A percentile compares a stretch with the other conserved stretches of the same genome.
Conservation (phyloP, 2,888 invertebrate species). For the Agapostemon virescens region DNA sequence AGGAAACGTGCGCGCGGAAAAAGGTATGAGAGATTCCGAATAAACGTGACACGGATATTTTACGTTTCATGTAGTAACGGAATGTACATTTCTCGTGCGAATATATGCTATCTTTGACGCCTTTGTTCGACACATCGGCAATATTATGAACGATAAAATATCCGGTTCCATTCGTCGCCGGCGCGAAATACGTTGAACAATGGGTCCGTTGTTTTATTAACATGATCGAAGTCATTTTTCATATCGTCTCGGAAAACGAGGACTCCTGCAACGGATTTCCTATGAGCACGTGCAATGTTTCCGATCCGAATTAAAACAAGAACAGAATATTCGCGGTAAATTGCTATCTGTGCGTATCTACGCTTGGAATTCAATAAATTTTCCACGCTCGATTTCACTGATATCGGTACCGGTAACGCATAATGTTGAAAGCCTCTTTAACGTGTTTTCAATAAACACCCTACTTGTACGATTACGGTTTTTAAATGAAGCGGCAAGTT, state of each 20-base stretch:
- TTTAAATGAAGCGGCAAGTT: constrained; percentile 7
- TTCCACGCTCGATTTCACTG: neutral
- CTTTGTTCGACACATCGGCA: neutral
- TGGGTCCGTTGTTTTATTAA: neutral
- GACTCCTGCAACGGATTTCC: neutral
- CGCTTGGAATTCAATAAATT: neutral
- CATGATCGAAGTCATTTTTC: neutral
- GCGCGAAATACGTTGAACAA: neutral
- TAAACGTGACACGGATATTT: constrained; percentile 3
- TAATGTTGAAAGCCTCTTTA: neutral
- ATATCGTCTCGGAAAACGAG: neutral
- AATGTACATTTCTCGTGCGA: neutral
- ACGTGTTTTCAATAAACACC: neutral
- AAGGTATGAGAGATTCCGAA: neutral
- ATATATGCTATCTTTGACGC: neutral
- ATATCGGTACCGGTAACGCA: neutral
- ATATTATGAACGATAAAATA: constrained; percentile 14
- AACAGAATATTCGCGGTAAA: neutral
- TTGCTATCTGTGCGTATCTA: neutral
- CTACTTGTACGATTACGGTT: neutral
- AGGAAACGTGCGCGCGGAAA: neutral
- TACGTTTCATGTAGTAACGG: neutral
- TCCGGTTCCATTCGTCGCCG: neutral
- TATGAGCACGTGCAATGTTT: neutral
- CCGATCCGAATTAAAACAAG: neutral